Evolutionary conservation across 2,888 invertebrate species (phyloP), one percentile per base, ranked within the genome.

Genomic region (Nemurella pictetii): DNA sequence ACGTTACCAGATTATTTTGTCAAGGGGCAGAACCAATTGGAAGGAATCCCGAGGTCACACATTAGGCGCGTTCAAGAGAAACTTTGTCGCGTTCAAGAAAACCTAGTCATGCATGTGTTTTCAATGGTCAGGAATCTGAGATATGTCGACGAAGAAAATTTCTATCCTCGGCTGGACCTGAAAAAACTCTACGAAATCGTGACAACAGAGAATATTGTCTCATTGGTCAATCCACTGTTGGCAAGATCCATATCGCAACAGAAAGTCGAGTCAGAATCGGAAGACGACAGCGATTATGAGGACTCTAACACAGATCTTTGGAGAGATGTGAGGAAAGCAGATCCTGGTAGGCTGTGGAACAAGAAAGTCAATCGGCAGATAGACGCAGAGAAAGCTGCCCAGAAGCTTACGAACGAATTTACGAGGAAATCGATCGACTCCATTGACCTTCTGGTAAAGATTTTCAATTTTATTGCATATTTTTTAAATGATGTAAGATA

Each of bases 1-100:
- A 90, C 92, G 77, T 91, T 96, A 84, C 92, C 92, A 0, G 95
- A 96, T 90, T 97, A 95, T 88, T 97, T 96, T 89, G 92, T 96
- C 83, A 92, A 92, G 83, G 92, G 92, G 75, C 94, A 94, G 87
- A 96, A 97, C 90, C 91, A 95, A 83, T 94, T 96, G 86, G 94
- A 94, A 89, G 94, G 93, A 87, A 93, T 95, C 85, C 94, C 95
- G 0, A 92, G 92, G 85, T 93, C 93, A 32, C 91, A 94, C 55
- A 88, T 96, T 0, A 89, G 93, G 29, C 91, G 92, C 85, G 91
- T 95, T n/a, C 95, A 95, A 89, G 92, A 93, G 87, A 92, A 92
- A 83, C 90, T 96, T 84, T 93, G 93, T 12, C 92, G 94, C 86
- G 94, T 96, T 72, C 90, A 93, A 0, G 95, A 96, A 88, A 93